Evolutionary conservation across 2,113 vertebrate genomes (phyloP).

Genomic region (Phycodurus eques): DNA sequence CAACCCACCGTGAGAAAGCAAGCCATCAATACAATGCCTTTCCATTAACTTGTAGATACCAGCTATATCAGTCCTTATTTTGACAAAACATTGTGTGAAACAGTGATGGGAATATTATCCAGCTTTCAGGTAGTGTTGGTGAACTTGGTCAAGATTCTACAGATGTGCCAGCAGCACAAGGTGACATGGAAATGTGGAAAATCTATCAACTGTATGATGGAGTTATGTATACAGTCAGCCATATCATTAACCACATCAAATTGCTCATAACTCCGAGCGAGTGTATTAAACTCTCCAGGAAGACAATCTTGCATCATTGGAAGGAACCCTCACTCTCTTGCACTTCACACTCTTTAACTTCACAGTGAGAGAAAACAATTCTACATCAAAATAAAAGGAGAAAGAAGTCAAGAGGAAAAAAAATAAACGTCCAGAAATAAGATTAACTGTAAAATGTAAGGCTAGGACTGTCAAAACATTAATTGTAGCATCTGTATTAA

Average conservation of each 20-base stretch:
- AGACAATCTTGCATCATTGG: slow-evolving; percentile 27
- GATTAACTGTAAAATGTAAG: neutral
- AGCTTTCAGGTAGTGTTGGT: neutral
- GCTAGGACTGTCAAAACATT: neutral
- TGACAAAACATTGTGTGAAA: slow-evolving; percentile 1
- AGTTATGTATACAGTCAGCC: neutral
- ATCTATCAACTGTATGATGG: neutral
- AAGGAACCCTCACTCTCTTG: slow-evolving; percentile 18
- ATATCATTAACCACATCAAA: slow-evolving; percentile 7
- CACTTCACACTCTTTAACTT: slow-evolving; percentile 33
- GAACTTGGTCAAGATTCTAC: neutral
- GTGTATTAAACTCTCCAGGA: slow-evolving; percentile 15
- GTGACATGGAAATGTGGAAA: neutral
- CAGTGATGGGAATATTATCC: neutral
- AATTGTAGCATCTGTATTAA: neutral
- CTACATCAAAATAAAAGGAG: slow-evolving; percentile 29
- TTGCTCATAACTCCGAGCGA: slow-evolving; percentile 8
- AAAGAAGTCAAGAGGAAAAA: slow-evolving; percentile 6
- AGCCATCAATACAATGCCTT: neutral
- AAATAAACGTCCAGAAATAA: slow-evolving; percentile 10
- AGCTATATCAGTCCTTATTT: neutral
- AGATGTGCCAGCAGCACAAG: neutral
- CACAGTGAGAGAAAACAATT: slow-evolving; percentile 25
- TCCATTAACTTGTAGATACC: neutral
- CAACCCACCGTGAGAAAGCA: slow-evolving; percentile 13